These are phyloP conservation scores for Trichogramma pretiosum DNA, from an alignment of 1,140 invertebrate species.

Conservation along the genomic window DNA sequence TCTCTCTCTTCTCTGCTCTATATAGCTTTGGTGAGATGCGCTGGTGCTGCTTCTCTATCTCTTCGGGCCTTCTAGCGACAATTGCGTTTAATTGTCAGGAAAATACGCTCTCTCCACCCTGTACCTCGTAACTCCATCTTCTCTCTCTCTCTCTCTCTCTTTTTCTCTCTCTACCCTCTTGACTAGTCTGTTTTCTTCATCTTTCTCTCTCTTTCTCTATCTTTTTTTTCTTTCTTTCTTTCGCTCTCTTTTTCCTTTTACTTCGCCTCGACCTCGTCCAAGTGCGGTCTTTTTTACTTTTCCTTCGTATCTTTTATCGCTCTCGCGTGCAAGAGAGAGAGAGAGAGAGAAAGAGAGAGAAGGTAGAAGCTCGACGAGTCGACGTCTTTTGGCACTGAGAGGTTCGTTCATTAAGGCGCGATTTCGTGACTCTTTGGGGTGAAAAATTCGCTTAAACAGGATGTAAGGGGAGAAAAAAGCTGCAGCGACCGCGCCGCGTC, in stretches of 20 bases:
- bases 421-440: not conserved
- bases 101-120: conserved; percentile 15
- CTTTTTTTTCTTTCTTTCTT: not conserved
- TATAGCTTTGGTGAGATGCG: no score
- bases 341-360: not conserved
- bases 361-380: not conserved
- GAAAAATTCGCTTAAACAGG: conserved; percentile 7
- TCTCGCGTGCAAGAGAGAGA: not conserved
- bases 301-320: no score
- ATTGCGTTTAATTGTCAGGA: conserved; percentile 17
- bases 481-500: no score
- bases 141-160: not conserved
- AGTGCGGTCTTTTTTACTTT: no score
- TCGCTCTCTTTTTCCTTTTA: not conserved
- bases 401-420: conserved; percentile 10
- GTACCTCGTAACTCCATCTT: conserved; percentile 6
- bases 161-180: not conserved
- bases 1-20: no score
- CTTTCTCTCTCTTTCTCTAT: no score
- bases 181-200: not conserved
- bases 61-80: no score
- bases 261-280: no score
- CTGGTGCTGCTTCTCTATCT: no score
- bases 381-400: not conserved
- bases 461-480: not conserved